Base-by-base conservation (phyloP, 2,888 invertebrate species). In the Chalcis sispes region DNA sequence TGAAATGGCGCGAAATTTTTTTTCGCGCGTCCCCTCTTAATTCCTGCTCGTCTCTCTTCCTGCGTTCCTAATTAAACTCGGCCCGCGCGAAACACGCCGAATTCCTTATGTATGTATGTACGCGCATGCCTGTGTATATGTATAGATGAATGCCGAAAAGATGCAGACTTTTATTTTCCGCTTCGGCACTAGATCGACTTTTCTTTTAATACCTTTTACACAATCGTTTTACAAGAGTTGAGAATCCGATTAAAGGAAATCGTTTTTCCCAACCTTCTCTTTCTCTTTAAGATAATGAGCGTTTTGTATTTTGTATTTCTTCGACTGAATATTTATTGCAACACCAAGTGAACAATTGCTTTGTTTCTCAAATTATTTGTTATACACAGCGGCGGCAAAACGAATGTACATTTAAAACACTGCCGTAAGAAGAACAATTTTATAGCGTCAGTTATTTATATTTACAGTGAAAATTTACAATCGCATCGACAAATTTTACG, bases 1-100 rank as follows among this genome's bases (percentile, higher is more conserved):
- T 81, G 84, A 85, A 86, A 85, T 81, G 83, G 82, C 80, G 77
- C 80, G 83, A 83, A 84, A 83, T 86, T 84, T 85, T 82, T 83
- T 83, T 81, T 79, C 80, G 65, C 64, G 18, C 76, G 56, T 65
- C 69, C 59, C 64, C 70, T 77, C 74, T 79, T 62, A 75, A 69
- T 72, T 75, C 72, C 42, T 36, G 20, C 69, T 58, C 64, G 69
- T 48, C 65, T 56, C 71, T 32, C 58, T 27, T 62, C 20, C 25
- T 54, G n/a, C 67, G 50, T 32, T 75, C 70, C 78, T 78, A 75
- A 77, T 77, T 77, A 77, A 77, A 77, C n/a, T n/a, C 71, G 77
- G 56, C 32, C 52, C 15, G 36, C 62, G 65, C 77, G 72, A 72
- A 75, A 69, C 74, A 65, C 50, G 58, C 70, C 66, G 78, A 66